phyloP scores from a whole-genome alignment of 2,797 vertebrate genomes.

The Bryconaethiops microstoma region DNA sequence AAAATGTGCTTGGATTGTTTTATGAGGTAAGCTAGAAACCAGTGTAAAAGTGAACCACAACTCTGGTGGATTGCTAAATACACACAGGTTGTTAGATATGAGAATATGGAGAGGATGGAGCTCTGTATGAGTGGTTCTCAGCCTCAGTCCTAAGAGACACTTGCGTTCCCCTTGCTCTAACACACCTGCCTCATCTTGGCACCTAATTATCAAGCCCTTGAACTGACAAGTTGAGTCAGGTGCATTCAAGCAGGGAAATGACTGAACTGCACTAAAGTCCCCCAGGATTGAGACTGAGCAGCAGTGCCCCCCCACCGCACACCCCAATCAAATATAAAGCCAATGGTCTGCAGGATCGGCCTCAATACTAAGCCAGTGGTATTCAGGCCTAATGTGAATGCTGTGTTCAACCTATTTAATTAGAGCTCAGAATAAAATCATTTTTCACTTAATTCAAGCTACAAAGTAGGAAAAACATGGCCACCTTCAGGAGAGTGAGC shows the following conservation, averaged over 20 bases:
- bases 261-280: neutral
- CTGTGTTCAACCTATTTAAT: too few species aligned
- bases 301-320: neutral
- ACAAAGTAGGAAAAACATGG: too few species aligned
- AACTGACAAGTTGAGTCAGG: constrained; percentile 12
- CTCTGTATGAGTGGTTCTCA: neutral
- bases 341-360: too few species aligned
- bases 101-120: neutral
- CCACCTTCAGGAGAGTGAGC: too few species aligned
- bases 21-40: neutral
- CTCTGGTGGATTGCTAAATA: neutral
- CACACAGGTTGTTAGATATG: neutral
- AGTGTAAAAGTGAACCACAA: neutral
- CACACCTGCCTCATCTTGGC: constrained; percentile 2
- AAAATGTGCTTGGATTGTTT: neutral
- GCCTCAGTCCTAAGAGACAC: constrained; percentile 4
- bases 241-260: neutral
- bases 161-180: constrained; percentile 1
- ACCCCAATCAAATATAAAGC: neutral
- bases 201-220: constrained; percentile 21
- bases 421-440: too few species aligned
- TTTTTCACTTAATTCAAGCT: too few species aligned
- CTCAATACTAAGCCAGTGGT: too few species aligned
- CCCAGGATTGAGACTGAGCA: neutral
- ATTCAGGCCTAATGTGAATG: too few species aligned